Conservation (phyloP, 2,113 vertebrate species). For the Burhinus bistriatus region DNA sequence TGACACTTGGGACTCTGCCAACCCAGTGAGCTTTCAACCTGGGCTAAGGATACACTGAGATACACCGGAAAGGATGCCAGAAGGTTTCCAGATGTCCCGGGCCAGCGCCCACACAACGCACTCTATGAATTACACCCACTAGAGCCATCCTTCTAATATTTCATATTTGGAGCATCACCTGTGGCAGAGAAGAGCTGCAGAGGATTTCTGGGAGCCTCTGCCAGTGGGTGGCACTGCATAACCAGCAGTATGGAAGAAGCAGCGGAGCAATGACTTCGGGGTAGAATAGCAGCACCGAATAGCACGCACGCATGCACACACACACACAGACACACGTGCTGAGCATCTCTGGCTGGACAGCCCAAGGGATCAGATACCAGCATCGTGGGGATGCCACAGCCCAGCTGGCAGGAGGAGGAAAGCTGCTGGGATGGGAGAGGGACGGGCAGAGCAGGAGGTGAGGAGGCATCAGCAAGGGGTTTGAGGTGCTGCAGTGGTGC, state of each 20-base stretch:
- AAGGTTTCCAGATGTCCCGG: neutral
- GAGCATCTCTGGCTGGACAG: neutral
- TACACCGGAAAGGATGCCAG: neutral
- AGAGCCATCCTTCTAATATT: neutral
- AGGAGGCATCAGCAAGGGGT: neutral
- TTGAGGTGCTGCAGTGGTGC: rapidly evolving
- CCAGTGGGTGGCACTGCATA: constrained; percentile 62
- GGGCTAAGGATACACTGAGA: neutral
- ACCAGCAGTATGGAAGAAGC: neutral
- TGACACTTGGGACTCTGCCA: neutral
- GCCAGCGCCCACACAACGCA: rapidly evolving
- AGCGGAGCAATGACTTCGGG: neutral
- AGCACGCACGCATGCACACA: neutral
- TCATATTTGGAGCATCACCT: neutral
- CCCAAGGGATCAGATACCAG: rapidly evolving
- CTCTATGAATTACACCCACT: neutral
- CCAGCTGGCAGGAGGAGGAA: neutral
- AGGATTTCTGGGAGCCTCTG: neutral
- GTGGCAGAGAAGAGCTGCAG: neutral
- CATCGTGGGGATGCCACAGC: neutral
- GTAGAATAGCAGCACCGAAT: neutral
- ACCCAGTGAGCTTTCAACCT: neutral
- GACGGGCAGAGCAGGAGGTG: rapidly evolving
- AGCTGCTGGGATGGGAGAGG: neutral
- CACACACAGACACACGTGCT: neutral